Evolutionary conservation across 2,888 invertebrate genomes (phyloP).

Genomic region (Spisula subtruncata): DNA sequence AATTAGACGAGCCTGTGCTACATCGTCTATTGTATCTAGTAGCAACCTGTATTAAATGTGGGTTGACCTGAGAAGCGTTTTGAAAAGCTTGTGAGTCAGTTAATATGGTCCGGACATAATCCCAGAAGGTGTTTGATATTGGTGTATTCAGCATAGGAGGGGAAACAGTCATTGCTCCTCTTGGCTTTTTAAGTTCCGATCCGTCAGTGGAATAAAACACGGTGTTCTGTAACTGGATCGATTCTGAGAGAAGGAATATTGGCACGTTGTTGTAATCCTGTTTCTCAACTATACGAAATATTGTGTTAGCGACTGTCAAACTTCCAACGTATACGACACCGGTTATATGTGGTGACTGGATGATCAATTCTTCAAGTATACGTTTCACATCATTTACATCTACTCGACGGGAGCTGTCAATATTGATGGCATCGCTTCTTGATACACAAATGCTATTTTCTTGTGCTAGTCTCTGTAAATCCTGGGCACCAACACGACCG

Average conservation of each 20-base stretch:
- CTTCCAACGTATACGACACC: conserved; percentile 62
- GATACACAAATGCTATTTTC: conserved; percentile 62
- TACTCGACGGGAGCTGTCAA: conserved; percentile 8
- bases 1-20: neutral
- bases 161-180: conserved; percentile 53
- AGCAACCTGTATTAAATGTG: conserved; percentile 56
- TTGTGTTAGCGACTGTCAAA: conserved; percentile 40
- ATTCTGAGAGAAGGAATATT: conserved; percentile 56
- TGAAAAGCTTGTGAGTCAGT: conserved; percentile 37
- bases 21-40: conserved; percentile 31
- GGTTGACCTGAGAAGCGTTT: conserved; percentile 45
- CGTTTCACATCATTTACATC: conserved; percentile 14
- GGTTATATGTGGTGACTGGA: conserved; percentile 46
- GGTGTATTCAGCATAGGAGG: conserved; percentile 12
- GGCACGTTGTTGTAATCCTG: conserved; percentile 40
- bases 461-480: conserved; percentile 27
- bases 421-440: conserved; percentile 33
- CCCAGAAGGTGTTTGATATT: conserved; percentile 50
- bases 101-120: conserved; percentile 9
- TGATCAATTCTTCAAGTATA: conserved; percentile 24
- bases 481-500: conserved; percentile 51
- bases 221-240: conserved; percentile 25
- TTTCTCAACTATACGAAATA: conserved; percentile 46
- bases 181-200: conserved; percentile 29
- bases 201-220: conserved; percentile 37